These are phyloP conservation scores for Tursiops truncatus DNA, from an alignment of 2,113 vertebrate genomes.

Conservation along the genomic window DNA sequence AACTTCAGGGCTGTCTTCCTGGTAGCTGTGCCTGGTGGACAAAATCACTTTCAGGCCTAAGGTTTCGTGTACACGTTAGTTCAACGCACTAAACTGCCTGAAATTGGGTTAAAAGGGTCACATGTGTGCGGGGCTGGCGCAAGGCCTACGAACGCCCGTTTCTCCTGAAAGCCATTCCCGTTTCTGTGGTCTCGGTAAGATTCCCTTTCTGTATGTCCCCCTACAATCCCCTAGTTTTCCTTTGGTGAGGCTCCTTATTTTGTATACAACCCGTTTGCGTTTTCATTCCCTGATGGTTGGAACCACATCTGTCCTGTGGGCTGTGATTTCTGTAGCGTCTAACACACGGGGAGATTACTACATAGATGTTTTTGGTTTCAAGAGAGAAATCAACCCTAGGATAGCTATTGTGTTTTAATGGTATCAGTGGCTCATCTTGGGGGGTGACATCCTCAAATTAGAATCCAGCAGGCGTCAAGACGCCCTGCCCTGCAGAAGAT, in stretches of 20 bases:
- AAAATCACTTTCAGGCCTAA: too few species aligned
- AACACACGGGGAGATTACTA: accelerated
- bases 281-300: too few species aligned
- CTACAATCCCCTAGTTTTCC: not conserved
- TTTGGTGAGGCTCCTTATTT: accelerated
- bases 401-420: accelerated
- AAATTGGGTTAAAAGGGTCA: accelerated
- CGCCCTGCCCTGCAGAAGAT: not conserved
- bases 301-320: accelerated
- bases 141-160: accelerated
- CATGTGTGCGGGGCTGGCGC: not conserved
- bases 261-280: accelerated
- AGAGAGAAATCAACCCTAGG: not conserved
- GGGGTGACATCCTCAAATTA: accelerated
- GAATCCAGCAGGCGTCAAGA: accelerated
- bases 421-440: accelerated
- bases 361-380: accelerated
- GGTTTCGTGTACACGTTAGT: accelerated
- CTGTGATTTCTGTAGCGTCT: accelerated
- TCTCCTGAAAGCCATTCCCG: accelerated
- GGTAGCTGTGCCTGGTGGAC: too few species aligned
- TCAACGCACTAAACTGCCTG: accelerated
- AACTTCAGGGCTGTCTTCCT: not conserved
- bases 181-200: too few species aligned
- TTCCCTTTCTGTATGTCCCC: accelerated